phyloP scores from a whole-genome alignment of 2,888 invertebrate species.

The Hypsopygia costalis region DNA sequence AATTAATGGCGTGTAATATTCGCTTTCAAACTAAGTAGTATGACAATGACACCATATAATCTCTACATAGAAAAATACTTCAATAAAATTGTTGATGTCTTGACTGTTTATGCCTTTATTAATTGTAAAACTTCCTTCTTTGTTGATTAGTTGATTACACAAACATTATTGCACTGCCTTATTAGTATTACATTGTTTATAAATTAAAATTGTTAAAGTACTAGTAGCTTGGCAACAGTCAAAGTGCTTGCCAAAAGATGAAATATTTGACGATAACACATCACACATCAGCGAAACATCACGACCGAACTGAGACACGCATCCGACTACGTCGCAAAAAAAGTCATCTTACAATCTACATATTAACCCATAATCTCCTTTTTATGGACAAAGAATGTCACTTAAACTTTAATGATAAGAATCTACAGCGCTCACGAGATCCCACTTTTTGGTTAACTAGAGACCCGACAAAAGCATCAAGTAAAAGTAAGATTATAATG shows the following conservation, averaged over 20 bases:
- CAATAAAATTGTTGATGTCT: too few species aligned
- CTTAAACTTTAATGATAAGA: slow-evolving; percentile 14
- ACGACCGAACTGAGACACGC: slow-evolving; percentile 12
- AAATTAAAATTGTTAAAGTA: too few species aligned
- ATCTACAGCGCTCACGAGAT: slow-evolving; percentile 17
- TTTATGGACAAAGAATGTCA: slow-evolving; percentile 14
- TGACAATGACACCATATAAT: too few species aligned
- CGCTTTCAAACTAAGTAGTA: background rate
- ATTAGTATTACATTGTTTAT: too few species aligned
- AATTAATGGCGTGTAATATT: slow-evolving; percentile 11
- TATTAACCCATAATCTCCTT: slow-evolving; percentile 17
- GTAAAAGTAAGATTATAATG: background rate
- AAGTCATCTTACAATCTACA: slow-evolving; percentile 14
- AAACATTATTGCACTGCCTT: too few species aligned
- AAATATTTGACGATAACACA: background rate
- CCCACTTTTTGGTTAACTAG: slow-evolving; percentile 12
- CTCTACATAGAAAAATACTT: too few species aligned
- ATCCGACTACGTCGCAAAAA: slow-evolving; percentile 15
- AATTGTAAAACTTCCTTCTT: too few species aligned
- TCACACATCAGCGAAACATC: slow-evolving; percentile 9
- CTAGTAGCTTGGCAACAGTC: background rate
- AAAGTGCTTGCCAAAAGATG: background rate
- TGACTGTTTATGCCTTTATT: too few species aligned
- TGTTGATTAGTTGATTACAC: too few species aligned
- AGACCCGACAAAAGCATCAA: slow-evolving; percentile 9